Base-by-base conservation (phyloP, 2,888 invertebrate species). In the Ypsolopha sequella region DNA sequence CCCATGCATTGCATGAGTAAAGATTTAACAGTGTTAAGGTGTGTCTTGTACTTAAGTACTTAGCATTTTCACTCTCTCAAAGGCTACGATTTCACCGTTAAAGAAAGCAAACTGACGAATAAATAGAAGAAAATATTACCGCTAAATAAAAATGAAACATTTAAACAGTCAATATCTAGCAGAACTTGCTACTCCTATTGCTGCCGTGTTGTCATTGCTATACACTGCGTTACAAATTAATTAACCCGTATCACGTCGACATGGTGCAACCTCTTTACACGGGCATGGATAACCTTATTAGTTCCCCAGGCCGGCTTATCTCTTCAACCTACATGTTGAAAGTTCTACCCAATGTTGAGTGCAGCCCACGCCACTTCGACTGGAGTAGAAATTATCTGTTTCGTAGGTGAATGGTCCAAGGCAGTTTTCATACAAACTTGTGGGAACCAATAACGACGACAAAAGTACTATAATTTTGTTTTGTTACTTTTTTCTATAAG, bases 301-400 rank as follows among this genome's bases (percentile, higher is more conserved):
- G 73, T 70, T 69, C 64, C 56, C 61, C 57, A 59, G 48, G 53
- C 50, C 54, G 54, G 55, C 57, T 72, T 74, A 75, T 76, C 73
- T 70, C 59, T 57, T 58, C 59, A 13, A 43, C n/a, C 11, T 8
- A 14, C 64, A 66, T 72, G 75, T 74, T 62, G 74, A 76, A 79
- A 80, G 75, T 68, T 59, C 64, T 70, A 73, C 68, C 70, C 75
- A 77, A 76, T 66, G 73, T 71, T 67, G 72, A 76, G 69, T 75
- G 76, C 71, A 69, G 67, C 78, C 78, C 70, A 80, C 77, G 71
- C 70, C 54, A 55, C 13, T 10, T 33, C 44, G 24, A 14, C 33
- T 8, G 7, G 34, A 45, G 33, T 6, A 34, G 6, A 24, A 24
- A 24, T 24, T 2, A 24, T 24, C 24, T 24, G 24, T 24, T 24